Evolutionary conservation across 1,140 invertebrate species (phyloP), one percentile per base, ranked within the genome.

Genomic region (Cecropterus lyciades): DNA sequence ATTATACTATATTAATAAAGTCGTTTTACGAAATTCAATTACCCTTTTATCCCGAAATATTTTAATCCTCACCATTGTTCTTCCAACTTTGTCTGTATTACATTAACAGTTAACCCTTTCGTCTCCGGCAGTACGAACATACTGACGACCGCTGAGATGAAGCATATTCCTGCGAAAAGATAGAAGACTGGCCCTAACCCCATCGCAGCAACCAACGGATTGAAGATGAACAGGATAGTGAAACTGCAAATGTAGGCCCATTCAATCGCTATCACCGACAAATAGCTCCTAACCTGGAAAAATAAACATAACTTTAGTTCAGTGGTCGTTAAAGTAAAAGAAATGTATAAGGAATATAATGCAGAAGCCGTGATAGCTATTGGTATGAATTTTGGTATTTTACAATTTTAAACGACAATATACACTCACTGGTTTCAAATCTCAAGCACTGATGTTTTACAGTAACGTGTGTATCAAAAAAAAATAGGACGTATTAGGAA

Each of bases 71-170:
- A 59, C 56, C 56, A 59, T 16, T 59, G 56, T 9, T 20, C n/a
- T n/a, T 59, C 56, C 13, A 59, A 59, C n/a, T 33, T 59, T 16
- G 56, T 59, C 14, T 84, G 82, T 46, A 96, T 95, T 65, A 95
- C 94, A 24, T 95, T 86, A n/a, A 96, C 79, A 1, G 91, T 91
- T 65, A 93, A 93, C 0, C 94, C 94, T 72, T 95, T 96, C 0
- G 95, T 96, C 79, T 96, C 95, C 0, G 95, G 95, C 1, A 96
- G 89, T 55, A 93, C 80, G 24, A 94, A 92, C 4, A 66, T 24
- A 13, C 89, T 92, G 67, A 96, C 94, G 0, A 85, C 40, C 3
- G 91, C 79, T 0, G 93, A 92, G 0, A 90, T 0, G 9, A 92
- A 83, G 45, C 92, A 93, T 6, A 86, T 79, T 0, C 65, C 15